Percentiles rank a stretch among this genome's conserved stretches.
Evolutionary conservation across 2,113 vertebrate genomes (phyloP).

Genomic region (Pseudorasbora parva): DNA sequence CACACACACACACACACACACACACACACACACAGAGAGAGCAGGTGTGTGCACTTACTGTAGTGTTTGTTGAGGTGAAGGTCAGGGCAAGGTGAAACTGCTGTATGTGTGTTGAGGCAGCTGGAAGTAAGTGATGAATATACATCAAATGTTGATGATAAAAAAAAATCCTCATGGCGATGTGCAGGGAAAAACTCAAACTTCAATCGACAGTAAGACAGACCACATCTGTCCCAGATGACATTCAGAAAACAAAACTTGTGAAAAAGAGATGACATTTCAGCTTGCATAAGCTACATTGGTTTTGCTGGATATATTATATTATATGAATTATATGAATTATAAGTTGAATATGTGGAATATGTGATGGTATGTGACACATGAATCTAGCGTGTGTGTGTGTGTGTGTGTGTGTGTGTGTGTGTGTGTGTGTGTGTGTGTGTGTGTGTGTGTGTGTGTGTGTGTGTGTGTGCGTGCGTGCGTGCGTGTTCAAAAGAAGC

Average conservation of each 20-base stretch:
- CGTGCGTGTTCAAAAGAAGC: too few species aligned
- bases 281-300: neutral
- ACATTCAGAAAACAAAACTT: neutral
- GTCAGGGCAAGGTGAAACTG: neutral
- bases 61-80: neutral
- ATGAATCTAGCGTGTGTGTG: too few species aligned
- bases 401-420: too few species aligned
- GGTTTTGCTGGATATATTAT: neutral
- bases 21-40: neutral
- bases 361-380: too few species aligned
- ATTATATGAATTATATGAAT: neutral
- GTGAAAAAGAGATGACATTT: neutral
- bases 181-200: neutral
- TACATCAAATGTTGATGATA: neutral
- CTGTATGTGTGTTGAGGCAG: neutral
- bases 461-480: too few species aligned
- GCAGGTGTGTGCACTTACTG: neutral
- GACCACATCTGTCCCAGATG: neutral
- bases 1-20: neutral
- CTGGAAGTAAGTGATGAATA: neutral
- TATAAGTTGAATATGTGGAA: neutral
- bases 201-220: neutral
- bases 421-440: too few species aligned
- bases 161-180: neutral
- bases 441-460: too few species aligned